phyloP scores from a whole-genome alignment of 2,888 invertebrate species.

The Erebia ligea region DNA sequence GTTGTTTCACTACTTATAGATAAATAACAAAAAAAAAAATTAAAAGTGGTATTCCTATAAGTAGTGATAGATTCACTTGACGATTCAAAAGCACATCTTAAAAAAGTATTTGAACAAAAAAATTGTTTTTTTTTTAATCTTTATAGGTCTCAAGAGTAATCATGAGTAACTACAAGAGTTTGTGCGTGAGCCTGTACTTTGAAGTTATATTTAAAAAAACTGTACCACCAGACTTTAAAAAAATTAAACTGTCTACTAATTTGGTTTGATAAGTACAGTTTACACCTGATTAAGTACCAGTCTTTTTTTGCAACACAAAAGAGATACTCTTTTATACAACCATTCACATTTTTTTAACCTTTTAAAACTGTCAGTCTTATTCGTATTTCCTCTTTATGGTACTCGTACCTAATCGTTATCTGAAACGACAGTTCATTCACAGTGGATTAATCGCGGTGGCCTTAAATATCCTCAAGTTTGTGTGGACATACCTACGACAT shows the following conservation, averaged over 20 bases:
- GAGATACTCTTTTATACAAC: neutral
- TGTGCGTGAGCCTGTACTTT: too few species aligned
- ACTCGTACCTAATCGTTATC: neutral
- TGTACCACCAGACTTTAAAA: neutral
- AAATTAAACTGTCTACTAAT: neutral
- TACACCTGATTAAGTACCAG: neutral
- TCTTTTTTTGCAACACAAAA: too few species aligned
- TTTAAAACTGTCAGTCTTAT: neutral
- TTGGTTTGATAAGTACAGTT: neutral
- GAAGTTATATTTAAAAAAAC: too few species aligned
- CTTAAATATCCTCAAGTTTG: neutral
- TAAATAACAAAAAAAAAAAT: too few species aligned
- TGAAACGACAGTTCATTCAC: conserved; percentile 24
- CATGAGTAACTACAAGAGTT: too few species aligned
- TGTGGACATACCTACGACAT: neutral
- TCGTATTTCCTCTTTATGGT: neutral
- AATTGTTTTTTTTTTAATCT: too few species aligned
- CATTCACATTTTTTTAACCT: neutral
- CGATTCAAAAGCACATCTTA: too few species aligned
- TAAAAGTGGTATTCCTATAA: too few species aligned
- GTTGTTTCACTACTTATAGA: too few species aligned
- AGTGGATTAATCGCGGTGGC: conserved; percentile 14
- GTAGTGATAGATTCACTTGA: too few species aligned
- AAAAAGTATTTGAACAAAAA: too few species aligned
- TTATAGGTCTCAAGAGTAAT: too few species aligned